Conservation (phyloP, 2,797 vertebrate genomes). For the Hipposideros larvatus region DNA sequence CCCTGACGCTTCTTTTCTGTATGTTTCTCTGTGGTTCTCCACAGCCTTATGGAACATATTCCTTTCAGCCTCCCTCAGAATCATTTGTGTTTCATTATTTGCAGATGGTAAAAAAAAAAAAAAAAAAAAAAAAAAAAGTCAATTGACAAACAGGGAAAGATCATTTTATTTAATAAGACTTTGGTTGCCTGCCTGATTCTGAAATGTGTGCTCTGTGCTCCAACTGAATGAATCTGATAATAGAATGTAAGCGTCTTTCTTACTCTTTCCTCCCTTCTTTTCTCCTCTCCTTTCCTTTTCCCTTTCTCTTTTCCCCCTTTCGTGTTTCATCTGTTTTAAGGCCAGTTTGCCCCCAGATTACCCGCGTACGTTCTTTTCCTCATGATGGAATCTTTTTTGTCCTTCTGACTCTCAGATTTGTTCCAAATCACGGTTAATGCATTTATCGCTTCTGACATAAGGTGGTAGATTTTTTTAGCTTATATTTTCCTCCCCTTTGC, state of each 20-base stretch:
- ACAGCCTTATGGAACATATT: not conserved
- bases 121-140: not conserved
- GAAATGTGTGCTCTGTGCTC: not conserved
- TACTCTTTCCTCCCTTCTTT: not conserved
- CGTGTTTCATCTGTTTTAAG: not conserved
- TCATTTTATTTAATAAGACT: constrained; percentile 17
- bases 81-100: constrained; percentile 65
- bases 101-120: not conserved
- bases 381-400: not conserved
- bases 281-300: constrained; percentile 73
- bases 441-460: constrained; percentile 84
- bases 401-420: constrained; percentile 78
- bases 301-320: not conserved
- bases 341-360: not conserved
- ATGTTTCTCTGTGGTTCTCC: constrained; percentile 41
- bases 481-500: constrained; percentile 81
- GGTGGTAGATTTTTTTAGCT: constrained; percentile 72
- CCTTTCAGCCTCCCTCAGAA: constrained; percentile 20
- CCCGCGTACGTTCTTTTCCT: not conserved
- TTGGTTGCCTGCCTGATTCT: not conserved
- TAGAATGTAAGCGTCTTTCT: not conserved
- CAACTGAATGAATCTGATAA: not conserved
- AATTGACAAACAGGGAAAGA: constrained; percentile 31
- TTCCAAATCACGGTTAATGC: constrained; percentile 76
- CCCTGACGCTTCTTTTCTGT: not conserved